Evolutionary conservation across 2,113 vertebrate species (phyloP).

Genomic region (Neomonachus schauinslandi): DNA sequence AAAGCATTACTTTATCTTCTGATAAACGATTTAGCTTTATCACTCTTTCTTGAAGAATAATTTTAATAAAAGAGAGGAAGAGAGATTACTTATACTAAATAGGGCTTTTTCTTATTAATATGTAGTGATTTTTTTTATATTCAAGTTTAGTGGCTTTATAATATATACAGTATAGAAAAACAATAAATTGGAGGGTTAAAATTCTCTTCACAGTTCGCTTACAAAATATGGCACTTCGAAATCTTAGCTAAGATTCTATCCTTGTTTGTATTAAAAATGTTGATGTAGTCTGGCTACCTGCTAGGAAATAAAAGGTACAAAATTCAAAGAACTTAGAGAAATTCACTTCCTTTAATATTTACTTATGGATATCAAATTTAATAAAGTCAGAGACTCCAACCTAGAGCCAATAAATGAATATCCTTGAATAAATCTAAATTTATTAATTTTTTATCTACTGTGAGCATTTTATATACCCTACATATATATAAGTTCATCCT

Average conservation of each 20-base stretch:
- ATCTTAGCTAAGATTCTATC: neutral
- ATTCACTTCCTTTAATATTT: neutral
- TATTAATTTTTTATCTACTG: neutral
- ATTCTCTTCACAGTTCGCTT: neutral
- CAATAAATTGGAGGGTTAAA: neutral
- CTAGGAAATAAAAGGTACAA: constrained; percentile 17
- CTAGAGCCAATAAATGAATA: neutral
- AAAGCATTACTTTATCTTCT: neutral
- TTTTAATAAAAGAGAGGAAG: neutral
- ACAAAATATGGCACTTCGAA: neutral
- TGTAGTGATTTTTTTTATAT: neutral
- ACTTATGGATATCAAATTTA: neutral
- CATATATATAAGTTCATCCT: neutral
- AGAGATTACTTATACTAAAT: neutral
- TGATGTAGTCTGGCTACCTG: neutral
- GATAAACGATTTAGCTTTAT: constrained; percentile 1
- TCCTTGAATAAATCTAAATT: neutral
- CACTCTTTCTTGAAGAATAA: constrained; percentile 10
- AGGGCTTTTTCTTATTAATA: neutral
- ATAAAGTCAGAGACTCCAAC: neutral
- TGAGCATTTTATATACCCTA: neutral
- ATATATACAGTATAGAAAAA: neutral
- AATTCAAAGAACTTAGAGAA: neutral
- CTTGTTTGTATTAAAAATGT: constrained; percentile 39
- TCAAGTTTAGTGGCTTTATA: neutral